A percentile compares a stretch with the other conserved stretches of the same genome.
phyloP scores from a whole-genome alignment of 2,888 invertebrate genomes.

The Hypolimnas misippus region DNA sequence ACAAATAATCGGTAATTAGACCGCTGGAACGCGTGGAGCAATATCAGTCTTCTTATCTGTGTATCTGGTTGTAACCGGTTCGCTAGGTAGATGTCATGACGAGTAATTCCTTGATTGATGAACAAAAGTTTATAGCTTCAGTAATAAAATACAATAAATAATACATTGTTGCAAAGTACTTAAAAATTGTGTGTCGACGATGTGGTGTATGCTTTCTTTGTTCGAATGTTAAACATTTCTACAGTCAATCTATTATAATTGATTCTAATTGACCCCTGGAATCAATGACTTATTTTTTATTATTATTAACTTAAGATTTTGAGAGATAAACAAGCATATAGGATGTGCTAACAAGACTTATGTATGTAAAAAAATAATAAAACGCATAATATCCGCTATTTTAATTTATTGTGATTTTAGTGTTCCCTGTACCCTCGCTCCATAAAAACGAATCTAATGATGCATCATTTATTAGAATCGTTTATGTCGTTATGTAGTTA shows the following conservation, averaged over 20 bases:
- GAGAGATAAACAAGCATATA: too few species aligned
- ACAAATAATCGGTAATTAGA: conserved; percentile 27
- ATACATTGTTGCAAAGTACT: conserved; percentile 5
- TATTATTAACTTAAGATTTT: too few species aligned
- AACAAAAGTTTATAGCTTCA: conserved; percentile 32
- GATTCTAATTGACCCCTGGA: background rate
- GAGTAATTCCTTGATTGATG: conserved; percentile 38
- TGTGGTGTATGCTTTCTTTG: conserved; percentile 1
- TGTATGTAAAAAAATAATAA: too few species aligned
- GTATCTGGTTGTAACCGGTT: conserved; percentile 45
- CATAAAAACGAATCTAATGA: too few species aligned
- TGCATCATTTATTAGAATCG: too few species aligned
- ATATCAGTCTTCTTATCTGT: conserved; percentile 41
- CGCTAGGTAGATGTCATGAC: conserved; percentile 42
- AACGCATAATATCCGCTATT: too few species aligned
- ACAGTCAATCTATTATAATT: background rate
- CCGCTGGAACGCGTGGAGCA: conserved; percentile 38
- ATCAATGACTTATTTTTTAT: too few species aligned
- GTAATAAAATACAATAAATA: conserved; percentile 13
- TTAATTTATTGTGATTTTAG: too few species aligned
- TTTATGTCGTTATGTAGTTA: too few species aligned
- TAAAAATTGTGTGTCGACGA: background rate
- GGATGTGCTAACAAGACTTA: too few species aligned
- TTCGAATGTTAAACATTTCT: background rate
- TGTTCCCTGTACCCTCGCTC: too few species aligned